Base-by-base conservation (phyloP, 2,797 vertebrate species). In the Adrianichthys oophorus region DNA sequence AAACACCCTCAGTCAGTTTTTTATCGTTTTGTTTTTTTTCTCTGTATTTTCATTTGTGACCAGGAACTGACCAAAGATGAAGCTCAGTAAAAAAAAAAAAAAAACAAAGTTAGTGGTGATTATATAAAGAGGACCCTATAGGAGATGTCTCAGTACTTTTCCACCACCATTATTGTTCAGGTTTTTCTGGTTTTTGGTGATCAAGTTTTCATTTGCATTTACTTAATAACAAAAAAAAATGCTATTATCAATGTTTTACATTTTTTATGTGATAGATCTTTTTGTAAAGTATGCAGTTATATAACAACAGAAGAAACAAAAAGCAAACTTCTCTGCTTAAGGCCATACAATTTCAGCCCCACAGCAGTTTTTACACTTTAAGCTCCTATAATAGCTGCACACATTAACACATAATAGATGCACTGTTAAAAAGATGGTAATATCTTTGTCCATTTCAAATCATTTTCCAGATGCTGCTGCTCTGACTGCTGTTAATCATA, bases 401-500 rank as follows among this genome's bases (percentile, higher is more conserved):
- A 49, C 56, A 55, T 42, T 67, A 54, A 55, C 24, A 13, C 24
- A 8, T 15, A 17, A 15, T 21, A 48, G 43, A 45, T 56, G 68
- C 70, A 62, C 67, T 12, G 7, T 68, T 54, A 70, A 44, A 44
- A 44, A 19, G 18, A 69, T 52, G n/a, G 60, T 80, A 17, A 59
- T 72, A 56, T 55, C 78, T 68, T 74, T 66, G 57, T 85, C 52
- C 57, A 57, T 80, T 88, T 83, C 59, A 78, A 77, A 76, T 85
- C 65, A 71, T 79, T 59, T 78, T 77, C 75, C 85, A 87, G 80
- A 87, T 87, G 84, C 84, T 84, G 76, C 76, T 76, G 62, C 78
- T 83, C 69, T 78, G 82, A 82, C 74, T 80, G 67, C 76, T 82
- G 84, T 83, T 92, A 92, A 92, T 91, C 90, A 84, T 83, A 90